Conservation (phyloP, 2,113 vertebrate genomes). For the Penelope pileata region DNA sequence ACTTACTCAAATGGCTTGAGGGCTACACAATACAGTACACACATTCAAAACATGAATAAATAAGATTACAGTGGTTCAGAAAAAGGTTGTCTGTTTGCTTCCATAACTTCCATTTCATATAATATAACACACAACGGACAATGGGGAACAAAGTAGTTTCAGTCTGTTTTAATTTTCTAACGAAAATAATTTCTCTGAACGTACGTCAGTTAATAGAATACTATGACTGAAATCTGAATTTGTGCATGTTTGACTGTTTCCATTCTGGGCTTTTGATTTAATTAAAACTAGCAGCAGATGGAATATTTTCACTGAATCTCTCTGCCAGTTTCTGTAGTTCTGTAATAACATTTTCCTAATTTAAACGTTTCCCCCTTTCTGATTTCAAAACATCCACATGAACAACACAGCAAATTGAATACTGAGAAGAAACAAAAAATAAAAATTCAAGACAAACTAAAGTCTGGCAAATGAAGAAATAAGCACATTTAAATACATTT, state of each 20-base stretch:
- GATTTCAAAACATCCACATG: neutral
- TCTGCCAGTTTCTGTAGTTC: conserved; percentile 17
- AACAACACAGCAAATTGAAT: neutral
- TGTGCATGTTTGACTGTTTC: neutral
- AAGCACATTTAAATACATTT: neutral
- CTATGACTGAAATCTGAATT: neutral
- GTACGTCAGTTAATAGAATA: neutral
- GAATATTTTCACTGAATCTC: conserved; percentile 10
- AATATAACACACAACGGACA: neutral
- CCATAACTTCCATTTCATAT: neutral
- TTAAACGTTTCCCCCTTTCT: neutral
- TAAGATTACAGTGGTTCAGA: neutral
- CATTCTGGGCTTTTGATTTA: conserved; percentile 20
- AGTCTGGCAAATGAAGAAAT: neutral
- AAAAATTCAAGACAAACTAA: neutral
- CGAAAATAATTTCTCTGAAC: neutral
- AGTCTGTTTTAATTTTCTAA: neutral
- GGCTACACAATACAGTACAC: neutral
- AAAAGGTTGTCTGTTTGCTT: neutral
- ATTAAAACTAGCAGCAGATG: conserved; percentile 38
- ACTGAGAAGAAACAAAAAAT: neutral
- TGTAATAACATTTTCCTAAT: neutral
- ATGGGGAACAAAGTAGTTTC: neutral
- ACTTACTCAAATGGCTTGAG: neutral
- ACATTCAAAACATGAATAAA: neutral